phyloP scores from a whole-genome alignment of 2,888 invertebrate genomes.

The Metopia argyrocephala region DNA sequence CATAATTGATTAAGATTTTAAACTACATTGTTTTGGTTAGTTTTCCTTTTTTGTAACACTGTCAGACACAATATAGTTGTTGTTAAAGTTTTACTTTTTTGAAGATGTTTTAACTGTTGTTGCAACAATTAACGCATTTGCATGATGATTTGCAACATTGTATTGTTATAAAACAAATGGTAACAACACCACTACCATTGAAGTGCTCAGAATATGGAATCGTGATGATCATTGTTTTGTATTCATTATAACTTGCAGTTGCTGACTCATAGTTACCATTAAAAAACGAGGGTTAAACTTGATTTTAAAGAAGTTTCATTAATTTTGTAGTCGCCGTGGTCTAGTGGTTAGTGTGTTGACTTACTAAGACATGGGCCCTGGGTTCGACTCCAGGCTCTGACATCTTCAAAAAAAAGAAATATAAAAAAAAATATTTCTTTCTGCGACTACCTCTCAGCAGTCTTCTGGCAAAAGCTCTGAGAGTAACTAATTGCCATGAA shows the following conservation, averaged over 20 bases:
- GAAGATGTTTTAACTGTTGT: constrained; percentile 30
- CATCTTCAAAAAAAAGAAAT: no score
- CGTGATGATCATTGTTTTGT: background rate
- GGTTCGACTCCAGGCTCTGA: no score
- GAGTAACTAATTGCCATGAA: no score
- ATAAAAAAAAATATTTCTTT: no score
- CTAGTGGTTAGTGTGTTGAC: no score
- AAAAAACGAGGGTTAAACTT: background rate
- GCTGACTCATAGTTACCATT: background rate
- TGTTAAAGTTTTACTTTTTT: constrained; percentile 19
- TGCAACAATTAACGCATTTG: constrained; percentile 56
- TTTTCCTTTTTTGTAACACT: background rate
- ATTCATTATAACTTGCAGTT: background rate
- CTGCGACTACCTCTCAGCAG: no score
- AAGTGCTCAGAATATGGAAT: background rate
- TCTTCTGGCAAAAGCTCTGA: no score
- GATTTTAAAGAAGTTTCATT: no score
- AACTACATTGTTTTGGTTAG: constrained; percentile 8
- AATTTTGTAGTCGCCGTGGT: no score
- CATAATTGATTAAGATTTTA: constrained; percentile 47
- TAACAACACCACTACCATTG: background rate
- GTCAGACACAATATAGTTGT: constrained; percentile 27
- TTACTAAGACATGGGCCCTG: no score
- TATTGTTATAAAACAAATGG: constrained; percentile 17
- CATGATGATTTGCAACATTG: constrained; percentile 48